These are phyloP conservation scores for Polymixis lichenea DNA, from an alignment of 2,888 invertebrate species.

Conservation along the genomic window DNA sequence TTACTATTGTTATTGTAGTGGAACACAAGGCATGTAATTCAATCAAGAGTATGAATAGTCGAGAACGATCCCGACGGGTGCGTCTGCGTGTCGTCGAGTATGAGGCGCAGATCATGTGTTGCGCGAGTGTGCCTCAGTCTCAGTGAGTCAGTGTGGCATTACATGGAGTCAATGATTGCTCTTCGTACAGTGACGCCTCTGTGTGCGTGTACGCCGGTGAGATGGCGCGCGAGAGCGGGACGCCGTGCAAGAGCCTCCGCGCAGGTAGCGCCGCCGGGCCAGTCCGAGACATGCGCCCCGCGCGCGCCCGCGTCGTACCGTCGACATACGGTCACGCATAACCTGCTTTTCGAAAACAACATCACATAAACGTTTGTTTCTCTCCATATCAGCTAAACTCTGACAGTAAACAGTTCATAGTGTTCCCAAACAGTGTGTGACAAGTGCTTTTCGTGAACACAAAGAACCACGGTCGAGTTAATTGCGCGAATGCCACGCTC, in stretches of 20 bases:
- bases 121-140: no score
- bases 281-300: constrained; percentile 82
- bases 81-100: constrained; percentile 35
- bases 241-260: constrained; percentile 77
- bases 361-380: constrained; percentile 68
- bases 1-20: constrained; percentile 19
- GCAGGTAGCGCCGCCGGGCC: constrained; percentile 79
- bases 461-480: constrained; percentile 72
- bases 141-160: constrained; percentile 38
- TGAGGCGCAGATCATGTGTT: constrained; percentile 32
- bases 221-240: constrained; percentile 81
- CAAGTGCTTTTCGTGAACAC: constrained; percentile 66
- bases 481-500: constrained; percentile 89
- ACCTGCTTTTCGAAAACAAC: constrained; percentile 79
- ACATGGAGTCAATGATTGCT: constrained; percentile 66
- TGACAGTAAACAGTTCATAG: constrained; percentile 35
- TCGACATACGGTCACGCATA: constrained; percentile 69
- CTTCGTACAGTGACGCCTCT: constrained; percentile 42
- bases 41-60: constrained; percentile 48
- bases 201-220: constrained; percentile 76
- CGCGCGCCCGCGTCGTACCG: constrained; percentile 82
- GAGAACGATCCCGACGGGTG: constrained; percentile 40
- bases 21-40: constrained; percentile 29
- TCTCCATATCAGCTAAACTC: constrained; percentile 39
- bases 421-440: constrained; percentile 61